Evolutionary conservation across 2,113 vertebrate species (phyloP), one percentile per base, ranked within the genome.

Genomic region (Chinchilla lanigera): DNA sequence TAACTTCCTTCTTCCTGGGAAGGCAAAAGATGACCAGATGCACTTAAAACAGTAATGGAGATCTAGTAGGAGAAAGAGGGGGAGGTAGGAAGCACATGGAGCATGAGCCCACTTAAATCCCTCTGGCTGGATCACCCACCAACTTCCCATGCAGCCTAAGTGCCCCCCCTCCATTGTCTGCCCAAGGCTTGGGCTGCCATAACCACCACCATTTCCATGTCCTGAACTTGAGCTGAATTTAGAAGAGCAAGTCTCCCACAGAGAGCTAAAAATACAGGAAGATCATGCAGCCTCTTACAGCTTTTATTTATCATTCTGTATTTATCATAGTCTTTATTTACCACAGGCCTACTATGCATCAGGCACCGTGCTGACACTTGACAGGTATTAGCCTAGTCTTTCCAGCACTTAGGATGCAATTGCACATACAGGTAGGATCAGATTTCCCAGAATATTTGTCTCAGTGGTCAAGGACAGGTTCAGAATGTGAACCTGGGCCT

Each of bases 101-200:
- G 13, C 8, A 20, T 19, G 44, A 65, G 30, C 7, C 0, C 8
- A 69, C 56, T 7, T 33, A 33, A 22, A 20, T 33, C 22, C 69
- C 3, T n/a, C 60, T 77, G 38, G 4, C 2, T 3, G 13, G 19
- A 47, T 9, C 8, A 44, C n/a, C 63, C 26, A 0, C 28, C 58
- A 47, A 0, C 20, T n/a, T 20, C 41, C 89, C 11, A 0, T 61
- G 0, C 7, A 6, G 28, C 58, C 84, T 26, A 1, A 11, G 7
- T 5, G 11, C 10, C 1, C 60, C n/a, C 28, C 52, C 41, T 78
- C 26, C 75, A n/a, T n/a, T n/a, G n/a, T 78, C 41, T 61, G 11
- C 41, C 28, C 1, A 12, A 82, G 16, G 16, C 0, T 35, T n/a
- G 20, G 2, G 16, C 38, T 82, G n/a, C 20, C 61, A 4, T 89